Percentiles rank a stretch among this genome's conserved stretches.
Conservation (phyloP, 2,888 invertebrate genomes). For the Oeneis ivallda region DNA sequence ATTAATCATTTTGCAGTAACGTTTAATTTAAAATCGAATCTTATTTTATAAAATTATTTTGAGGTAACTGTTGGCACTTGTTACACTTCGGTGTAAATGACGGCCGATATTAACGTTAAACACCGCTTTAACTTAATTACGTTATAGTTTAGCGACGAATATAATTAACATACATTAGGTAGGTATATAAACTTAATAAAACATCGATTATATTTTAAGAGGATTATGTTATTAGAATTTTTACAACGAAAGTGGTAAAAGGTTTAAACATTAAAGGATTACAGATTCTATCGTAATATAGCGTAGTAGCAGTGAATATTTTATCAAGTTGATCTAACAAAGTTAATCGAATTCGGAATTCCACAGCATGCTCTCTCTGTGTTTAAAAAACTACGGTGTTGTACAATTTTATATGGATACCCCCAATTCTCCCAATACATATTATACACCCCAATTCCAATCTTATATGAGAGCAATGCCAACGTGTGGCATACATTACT, state of each 20-base stretch:
- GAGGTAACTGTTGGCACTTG: not conserved
- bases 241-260: not conserved
- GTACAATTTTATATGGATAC: too few relatives aligned
- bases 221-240: conserved; percentile 3
- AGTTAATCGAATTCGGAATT: not conserved
- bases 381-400: too few relatives aligned
- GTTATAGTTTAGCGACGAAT: conserved; percentile 34
- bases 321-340: not conserved
- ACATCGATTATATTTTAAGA: conserved; percentile 8
- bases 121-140: conserved; percentile 34
- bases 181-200: conserved; percentile 21
- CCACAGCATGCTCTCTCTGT: not conserved
- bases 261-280: not conserved
- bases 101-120: conserved; percentile 30
- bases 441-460: too few relatives aligned
- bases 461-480: too few relatives aligned
- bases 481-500: too few relatives aligned
- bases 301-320: not conserved
- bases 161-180: conserved; percentile 29
- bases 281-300: not conserved
- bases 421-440: too few relatives aligned
- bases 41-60: not conserved
- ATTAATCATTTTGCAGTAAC: too few relatives aligned
- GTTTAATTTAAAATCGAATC: too few relatives aligned
- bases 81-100: conserved; percentile 25